Percentiles rank a stretch among this genome's conserved stretches.
Evolutionary conservation across 2,888 invertebrate genomes (phyloP).

Genomic region (Hydroisotoma schaefferi): DNA sequence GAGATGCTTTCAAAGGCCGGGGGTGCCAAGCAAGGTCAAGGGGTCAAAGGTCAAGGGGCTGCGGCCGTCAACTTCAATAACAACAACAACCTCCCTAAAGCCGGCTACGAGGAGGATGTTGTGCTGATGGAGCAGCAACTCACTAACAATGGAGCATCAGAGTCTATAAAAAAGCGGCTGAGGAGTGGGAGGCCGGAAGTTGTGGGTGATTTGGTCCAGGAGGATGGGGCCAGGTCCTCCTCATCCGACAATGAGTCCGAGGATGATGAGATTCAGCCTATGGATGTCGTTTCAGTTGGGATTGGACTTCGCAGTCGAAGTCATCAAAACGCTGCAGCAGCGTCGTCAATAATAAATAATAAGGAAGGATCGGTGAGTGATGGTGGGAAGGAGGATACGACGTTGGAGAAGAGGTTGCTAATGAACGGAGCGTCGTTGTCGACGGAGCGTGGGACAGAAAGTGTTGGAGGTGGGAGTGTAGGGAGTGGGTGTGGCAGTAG

Average conservation of each 20-base stretch:
- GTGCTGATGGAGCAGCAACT: not conserved
- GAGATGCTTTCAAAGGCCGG: conserved; percentile 52
- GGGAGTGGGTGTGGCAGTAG: conserved; percentile 5
- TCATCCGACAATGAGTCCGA: conserved; percentile 13
- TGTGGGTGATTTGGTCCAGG: conserved; percentile 4
- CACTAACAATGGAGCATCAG: conserved; percentile 6
- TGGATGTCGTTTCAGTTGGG: conserved; percentile 47
- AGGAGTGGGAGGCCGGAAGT: conserved; percentile 12
- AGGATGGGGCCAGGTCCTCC: not conserved
- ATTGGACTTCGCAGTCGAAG: no score
- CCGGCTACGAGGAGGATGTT: conserved; percentile 23
- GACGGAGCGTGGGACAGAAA: not conserved
- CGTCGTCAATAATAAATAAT: conserved; percentile 2
- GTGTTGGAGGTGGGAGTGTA: conserved; percentile 4
- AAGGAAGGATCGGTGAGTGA: conserved; percentile 8
- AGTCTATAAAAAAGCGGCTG: conserved; percentile 13
- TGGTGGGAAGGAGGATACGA: conserved; percentile 9
- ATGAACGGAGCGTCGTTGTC: not conserved
- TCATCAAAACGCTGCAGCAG: conserved; percentile 7
- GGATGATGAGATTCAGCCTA: conserved; percentile 11
- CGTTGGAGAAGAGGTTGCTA: no score
- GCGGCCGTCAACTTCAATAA: conserved; percentile 16
- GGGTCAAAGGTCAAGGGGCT: not conserved
- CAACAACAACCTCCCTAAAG: conserved; percentile 32
- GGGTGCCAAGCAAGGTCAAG: not conserved